Conservation (phyloP, 2,888 invertebrate species). For the Scaptomyza caliginosa region DNA sequence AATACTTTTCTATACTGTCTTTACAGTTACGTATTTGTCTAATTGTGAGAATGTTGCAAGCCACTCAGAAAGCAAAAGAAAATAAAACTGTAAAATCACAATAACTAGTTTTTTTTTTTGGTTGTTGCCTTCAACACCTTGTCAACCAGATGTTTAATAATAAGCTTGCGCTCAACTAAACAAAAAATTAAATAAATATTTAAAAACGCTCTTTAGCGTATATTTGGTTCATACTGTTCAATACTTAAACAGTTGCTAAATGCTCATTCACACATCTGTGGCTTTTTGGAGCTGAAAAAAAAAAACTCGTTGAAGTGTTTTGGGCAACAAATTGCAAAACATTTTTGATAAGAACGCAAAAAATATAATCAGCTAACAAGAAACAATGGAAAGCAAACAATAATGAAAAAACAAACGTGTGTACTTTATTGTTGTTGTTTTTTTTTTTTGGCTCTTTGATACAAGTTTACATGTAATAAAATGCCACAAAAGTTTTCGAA, state of each 20-base stretch:
- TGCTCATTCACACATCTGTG: conserved; percentile 43
- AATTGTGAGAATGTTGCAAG: background rate
- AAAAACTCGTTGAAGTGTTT: background rate
- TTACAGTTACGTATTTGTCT: background rate
- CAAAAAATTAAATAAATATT: conserved; percentile 28
- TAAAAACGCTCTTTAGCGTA: conserved; percentile 12
- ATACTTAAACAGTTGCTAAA: conserved; percentile 26
- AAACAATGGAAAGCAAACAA: conserved; percentile 20
- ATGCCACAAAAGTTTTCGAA: background rate
- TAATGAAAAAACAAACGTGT: conserved; percentile 4
- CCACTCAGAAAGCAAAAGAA: background rate
- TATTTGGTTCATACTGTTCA: conserved; percentile 26
- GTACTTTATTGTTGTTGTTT: background rate
- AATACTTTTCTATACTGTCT: background rate
- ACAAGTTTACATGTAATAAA: background rate
- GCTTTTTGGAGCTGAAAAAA: background rate
- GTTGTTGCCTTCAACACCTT: background rate
- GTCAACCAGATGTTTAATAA: background rate
- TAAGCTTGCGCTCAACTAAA: background rate
- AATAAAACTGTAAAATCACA: background rate
- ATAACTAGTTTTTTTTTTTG: background rate
- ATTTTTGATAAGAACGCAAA: conserved; percentile 16
- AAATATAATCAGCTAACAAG: conserved; percentile 11
- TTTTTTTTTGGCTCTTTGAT: background rate
- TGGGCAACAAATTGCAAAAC: conserved; percentile 2